These are phyloP conservation scores for Lerista edwardsae DNA, from an alignment of 2,797 vertebrate species.

Conservation along the genomic window DNA sequence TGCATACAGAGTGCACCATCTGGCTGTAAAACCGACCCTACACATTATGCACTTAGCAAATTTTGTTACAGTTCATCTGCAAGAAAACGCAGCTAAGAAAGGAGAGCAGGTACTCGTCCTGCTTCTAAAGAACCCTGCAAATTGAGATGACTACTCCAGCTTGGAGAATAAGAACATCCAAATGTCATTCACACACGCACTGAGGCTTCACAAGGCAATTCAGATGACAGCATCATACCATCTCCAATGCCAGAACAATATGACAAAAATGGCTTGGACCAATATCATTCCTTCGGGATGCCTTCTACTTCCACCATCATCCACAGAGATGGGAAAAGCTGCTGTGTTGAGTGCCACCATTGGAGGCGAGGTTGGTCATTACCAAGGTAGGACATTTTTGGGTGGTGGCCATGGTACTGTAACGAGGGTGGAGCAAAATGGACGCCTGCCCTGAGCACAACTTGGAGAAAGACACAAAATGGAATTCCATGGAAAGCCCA, in stretches of 20 bases:
- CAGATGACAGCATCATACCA: not conserved
- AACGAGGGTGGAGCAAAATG: not conserved
- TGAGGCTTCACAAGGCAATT: not conserved
- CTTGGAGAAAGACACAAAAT: not conserved
- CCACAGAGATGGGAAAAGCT: not conserved
- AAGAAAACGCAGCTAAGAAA: slow-evolving; percentile 16
- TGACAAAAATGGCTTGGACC: not conserved
- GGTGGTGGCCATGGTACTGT: not conserved
- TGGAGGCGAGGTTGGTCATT: not conserved
- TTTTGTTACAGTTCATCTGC: slow-evolving; percentile 15
- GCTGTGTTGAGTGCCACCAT: not conserved
- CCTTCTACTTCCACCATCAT: too few relatives aligned
- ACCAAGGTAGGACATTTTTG: not conserved
- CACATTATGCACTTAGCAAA: slow-evolving; percentile 27
- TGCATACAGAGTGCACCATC: slow-evolving; percentile 41
- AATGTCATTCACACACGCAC: not conserved
- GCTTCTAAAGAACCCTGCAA: slow-evolving; percentile 16
- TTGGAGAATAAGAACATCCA: not conserved
- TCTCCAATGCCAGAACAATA: not conserved
- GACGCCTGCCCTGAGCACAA: not conserved
- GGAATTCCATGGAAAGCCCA: not conserved
- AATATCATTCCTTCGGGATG: too few relatives aligned
- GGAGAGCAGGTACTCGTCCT: slow-evolving; percentile 12
- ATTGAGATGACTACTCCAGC: not conserved
- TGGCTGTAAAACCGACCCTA: slow-evolving; percentile 50